Percentiles rank a stretch among this genome's conserved stretches.
Conservation (phyloP, 2,797 vertebrate species). For the Lithobates pipiens region DNA sequence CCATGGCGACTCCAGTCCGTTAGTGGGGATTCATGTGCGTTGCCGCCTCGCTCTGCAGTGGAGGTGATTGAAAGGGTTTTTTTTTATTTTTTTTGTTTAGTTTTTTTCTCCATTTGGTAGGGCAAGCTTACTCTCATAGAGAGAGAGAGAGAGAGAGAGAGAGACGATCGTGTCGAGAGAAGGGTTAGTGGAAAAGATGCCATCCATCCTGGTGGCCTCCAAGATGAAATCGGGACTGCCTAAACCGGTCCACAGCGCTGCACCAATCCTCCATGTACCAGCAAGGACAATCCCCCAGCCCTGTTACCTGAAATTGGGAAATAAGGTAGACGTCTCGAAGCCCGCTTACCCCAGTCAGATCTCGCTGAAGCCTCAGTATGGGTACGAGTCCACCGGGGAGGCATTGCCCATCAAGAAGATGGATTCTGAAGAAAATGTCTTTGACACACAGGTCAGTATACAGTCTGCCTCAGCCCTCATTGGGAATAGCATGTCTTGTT, state of each 20-base stretch:
- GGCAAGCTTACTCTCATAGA: neutral
- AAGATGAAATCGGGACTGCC: conserved; percentile 98
- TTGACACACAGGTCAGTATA: conserved; percentile 88
- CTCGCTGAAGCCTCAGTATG: conserved; percentile 79
- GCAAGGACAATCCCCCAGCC: conserved; percentile 80
- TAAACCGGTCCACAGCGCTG: conserved; percentile 93
- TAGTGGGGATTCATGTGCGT: conserved; percentile 5
- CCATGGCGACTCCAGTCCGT: neutral
- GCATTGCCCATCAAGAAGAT: conserved; percentile 73
- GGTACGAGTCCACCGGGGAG: conserved; percentile 70
- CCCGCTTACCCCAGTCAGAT: conserved; percentile 77
- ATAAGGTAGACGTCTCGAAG: conserved; percentile 82
- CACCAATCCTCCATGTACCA: conserved; percentile 89
- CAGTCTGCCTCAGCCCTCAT: neutral
- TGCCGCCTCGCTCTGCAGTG: neutral
- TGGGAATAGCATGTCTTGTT: too few species aligned
- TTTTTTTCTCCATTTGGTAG: neutral
- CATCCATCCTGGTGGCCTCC: conserved; percentile 93
- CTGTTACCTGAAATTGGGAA: conserved; percentile 82
- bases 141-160: conserved; percentile 66
- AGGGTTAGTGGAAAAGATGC: conserved; percentile 88
- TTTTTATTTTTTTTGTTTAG: too few species aligned
- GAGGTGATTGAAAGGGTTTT: neutral
- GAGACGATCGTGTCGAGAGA: conserved; percentile 75
- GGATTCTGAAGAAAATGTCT: conserved; percentile 75